These are phyloP conservation scores for Melangyna quadrimaculata DNA, from an alignment of 2,888 invertebrate genomes.

Conservation along the genomic window DNA sequence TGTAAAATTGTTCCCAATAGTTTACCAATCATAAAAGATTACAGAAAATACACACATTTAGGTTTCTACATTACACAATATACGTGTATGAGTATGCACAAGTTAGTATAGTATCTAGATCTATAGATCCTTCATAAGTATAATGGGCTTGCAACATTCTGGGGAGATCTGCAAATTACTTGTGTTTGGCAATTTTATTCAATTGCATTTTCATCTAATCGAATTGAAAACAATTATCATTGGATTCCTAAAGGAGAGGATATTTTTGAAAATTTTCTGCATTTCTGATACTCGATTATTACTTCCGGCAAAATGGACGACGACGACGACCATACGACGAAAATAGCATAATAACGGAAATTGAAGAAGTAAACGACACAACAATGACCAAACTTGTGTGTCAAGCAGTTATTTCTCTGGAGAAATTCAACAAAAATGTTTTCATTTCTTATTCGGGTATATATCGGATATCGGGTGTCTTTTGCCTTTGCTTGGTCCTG, in stretches of 20 bases:
- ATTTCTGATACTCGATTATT: slow-evolving; percentile 59
- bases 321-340: not conserved
- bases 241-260: slow-evolving; percentile 39
- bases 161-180: slow-evolving; percentile 25
- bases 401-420: slow-evolving; percentile 48
- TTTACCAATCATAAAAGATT: not conserved
- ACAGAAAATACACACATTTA: not conserved
- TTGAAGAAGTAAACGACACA: slow-evolving; percentile 35
- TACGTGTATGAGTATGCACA: not conserved
- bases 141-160: not conserved
- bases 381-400: slow-evolving; percentile 50
- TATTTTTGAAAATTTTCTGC: slow-evolving; percentile 33
- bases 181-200: slow-evolving; percentile 45
- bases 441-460: slow-evolving; percentile 30
- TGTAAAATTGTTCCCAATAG: not conserved
- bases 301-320: slow-evolving; percentile 27
- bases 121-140: too few species aligned
- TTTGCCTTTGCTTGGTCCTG: not conserved
- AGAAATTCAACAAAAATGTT: slow-evolving; percentile 65
- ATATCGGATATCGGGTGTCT: not conserved
- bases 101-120: too few species aligned
- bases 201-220: slow-evolving; percentile 46
- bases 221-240: slow-evolving; percentile 64
- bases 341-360: not conserved
- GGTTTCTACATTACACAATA: not conserved